A percentile compares a stretch with the other conserved stretches of the same genome.
Evolutionary conservation across 1,140 invertebrate species (phyloP).

Genomic region (Trachymyrmex septentrionalis): DNA sequence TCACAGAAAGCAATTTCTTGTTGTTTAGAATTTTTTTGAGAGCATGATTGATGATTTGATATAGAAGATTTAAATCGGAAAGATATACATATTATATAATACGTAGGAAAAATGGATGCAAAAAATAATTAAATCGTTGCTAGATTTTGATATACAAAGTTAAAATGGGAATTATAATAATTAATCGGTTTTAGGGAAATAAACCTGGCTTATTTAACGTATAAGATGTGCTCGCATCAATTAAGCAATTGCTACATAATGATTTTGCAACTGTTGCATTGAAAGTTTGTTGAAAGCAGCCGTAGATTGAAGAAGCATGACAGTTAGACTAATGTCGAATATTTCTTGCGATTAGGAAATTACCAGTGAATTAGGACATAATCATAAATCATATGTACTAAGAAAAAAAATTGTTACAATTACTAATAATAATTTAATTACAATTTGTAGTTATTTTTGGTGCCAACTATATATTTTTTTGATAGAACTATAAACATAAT

Average conservation of each 20-base stretch:
- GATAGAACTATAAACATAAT: no score
- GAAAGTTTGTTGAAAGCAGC: background rate
- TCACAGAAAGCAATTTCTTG: background rate
- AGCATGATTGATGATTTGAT: background rate
- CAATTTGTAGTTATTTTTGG: no score
- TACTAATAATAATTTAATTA: no score
- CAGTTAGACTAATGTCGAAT: background rate
- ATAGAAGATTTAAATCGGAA: background rate
- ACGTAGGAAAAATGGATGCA: background rate
- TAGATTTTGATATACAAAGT: background rate
- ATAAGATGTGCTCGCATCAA: slow-evolving; percentile 16
- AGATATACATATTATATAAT: background rate
- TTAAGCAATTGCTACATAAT: background rate
- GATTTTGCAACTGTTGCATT: background rate
- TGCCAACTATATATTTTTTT: no score
- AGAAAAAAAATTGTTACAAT: background rate
- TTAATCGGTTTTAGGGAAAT: background rate
- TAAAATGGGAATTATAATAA: background rate
- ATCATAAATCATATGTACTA: background rate
- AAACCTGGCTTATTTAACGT: background rate
- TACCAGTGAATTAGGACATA: background rate
- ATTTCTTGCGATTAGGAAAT: background rate
- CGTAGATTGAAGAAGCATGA: background rate
- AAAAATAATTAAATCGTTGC: background rate
- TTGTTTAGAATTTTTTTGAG: background rate